phyloP scores from a whole-genome alignment of 2,888 invertebrate species.

The Deladenus siricidicola region DNA sequence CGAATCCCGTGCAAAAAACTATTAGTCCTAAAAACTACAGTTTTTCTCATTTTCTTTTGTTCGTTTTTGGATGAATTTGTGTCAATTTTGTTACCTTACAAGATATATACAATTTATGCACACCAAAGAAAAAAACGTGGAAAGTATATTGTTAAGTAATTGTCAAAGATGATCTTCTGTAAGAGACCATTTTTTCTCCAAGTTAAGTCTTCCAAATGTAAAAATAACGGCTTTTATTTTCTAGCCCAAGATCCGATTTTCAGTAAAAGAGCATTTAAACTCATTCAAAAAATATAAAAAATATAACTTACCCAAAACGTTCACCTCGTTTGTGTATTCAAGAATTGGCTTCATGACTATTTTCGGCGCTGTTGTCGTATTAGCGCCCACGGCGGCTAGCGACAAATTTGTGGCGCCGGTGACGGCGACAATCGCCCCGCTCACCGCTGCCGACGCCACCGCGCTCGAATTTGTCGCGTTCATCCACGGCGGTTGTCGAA shows the following conservation, averaged over 20 bases:
- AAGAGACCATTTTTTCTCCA: too few relatives aligned
- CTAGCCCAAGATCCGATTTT: too few relatives aligned
- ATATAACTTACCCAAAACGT: slow-evolving; percentile 61
- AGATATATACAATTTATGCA: too few relatives aligned
- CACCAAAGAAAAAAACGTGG: too few relatives aligned
- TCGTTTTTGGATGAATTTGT: too few relatives aligned
- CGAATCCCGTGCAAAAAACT: slow-evolving; percentile 80
- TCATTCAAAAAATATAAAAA: not conserved
- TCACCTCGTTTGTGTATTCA: slow-evolving; percentile 61
- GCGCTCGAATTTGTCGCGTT: not conserved
- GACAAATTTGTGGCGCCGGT: slow-evolving; percentile 1
- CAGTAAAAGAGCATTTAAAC: not conserved
- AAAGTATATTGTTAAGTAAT: too few relatives aligned
- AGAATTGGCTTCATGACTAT: slow-evolving; percentile 27
- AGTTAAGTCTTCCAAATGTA: too few relatives aligned
- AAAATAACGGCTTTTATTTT: too few relatives aligned
- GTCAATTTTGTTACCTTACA: too few relatives aligned
- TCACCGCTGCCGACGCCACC: not conserved
- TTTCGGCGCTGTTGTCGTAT: slow-evolving; percentile 3
- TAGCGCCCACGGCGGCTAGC: not conserved
- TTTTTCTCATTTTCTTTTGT: too few relatives aligned
- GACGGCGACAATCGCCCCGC: slow-evolving; percentile 5
- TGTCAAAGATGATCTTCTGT: too few relatives aligned
- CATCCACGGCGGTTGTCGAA: not conserved
- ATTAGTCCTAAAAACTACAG: slow-evolving; percentile 65